Base-by-base conservation (phyloP, 2,797 vertebrate species). In the Vireo griseus region DNA sequence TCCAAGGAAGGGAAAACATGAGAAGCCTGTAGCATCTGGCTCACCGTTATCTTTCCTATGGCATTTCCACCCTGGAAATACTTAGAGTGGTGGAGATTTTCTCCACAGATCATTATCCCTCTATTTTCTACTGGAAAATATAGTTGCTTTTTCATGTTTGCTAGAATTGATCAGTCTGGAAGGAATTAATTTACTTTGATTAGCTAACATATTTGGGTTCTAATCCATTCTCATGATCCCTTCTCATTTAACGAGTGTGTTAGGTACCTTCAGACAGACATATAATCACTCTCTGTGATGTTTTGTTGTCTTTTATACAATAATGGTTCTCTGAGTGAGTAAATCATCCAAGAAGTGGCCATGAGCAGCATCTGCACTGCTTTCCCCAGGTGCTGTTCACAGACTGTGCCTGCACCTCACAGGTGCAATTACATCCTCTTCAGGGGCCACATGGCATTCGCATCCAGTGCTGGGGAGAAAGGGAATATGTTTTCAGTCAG, bases 161-260 rank as follows among this genome's bases (percentile, higher is more conserved):
- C 85, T 82, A n/a, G 40, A 94, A 92, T 85, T 78, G 95, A 92
- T 93, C 67, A 40, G 21, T 87, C 55, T 86, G 65, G 63, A 94
- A 94, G 59, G 35, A 92, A 86, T 80, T 80, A 47, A 95, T 91
- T 95, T 83, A 42, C 58, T 88, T 84, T 91, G 85, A 88, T 91
- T 96, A 86, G 28, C 35, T 47, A 50, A 62, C 12, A 7, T 88
- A 67, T 55, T 92, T 91, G 63, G 57, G 16, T 35, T 91, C n/a
- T 91, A 77, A 83, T 95, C 94, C 39, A 61, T 86, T 77, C 74
- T 85, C 26, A 4, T 13, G 68, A 85, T 76, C 85, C 48, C 62
- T 88, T 88, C 35, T 93, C 57, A 39, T 65, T 88, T 81, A 89
- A 58, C 24, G 71, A 87, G 48, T 17, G 29, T 35, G 29, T 66